Evolutionary conservation across 2,888 invertebrate species (phyloP), one percentile per base, ranked within the genome.

Genomic region (Aporophyla lueneburgensis): DNA sequence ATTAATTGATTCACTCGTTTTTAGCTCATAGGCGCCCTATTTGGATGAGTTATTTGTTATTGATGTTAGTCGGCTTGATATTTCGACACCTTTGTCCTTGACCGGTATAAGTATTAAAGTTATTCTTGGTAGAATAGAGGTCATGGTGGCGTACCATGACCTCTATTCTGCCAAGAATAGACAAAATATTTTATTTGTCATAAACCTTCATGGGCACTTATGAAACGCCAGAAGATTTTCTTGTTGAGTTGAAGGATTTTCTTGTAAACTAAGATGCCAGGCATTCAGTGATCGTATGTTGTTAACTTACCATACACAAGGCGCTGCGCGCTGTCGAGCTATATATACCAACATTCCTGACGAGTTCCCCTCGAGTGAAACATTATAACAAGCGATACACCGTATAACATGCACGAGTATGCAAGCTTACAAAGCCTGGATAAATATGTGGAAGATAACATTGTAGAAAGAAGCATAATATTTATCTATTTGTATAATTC

Each of bases 361-460:
- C 21, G 14, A 19, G 67, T 71, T 58, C 49, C 65, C 12, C 43
- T 27, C 63, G 33, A 3, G 63, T 54, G 59, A 61, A 72, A 65
- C 49, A 71, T 81, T 82, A 70, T 77, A 81, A 77, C 66, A 82
- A 81, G 69, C 68, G 49, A 59, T 67, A 70, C 80, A 81, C 51
- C 61, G 33, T 24, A 33, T 53, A 51, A 53, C 56, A 58, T 76
- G 68, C 63, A 80, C 12, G 80, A 59, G 58, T 68, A 68, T 53
- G 43, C 59, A 69, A 59, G 75, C 40, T 68, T 49, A 27, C 53
- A 68, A 58, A 68, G 53, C n/a, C n/a, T 54, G 43, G 7, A 59
- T 53, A 59, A 53, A 51, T 71, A 65, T 53, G 65, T 27, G 6
- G n/a, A 16, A 43, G 71, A 40, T 70, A 76, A 76, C 24, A 59